Conservation (phyloP, 2,888 invertebrate species). For the Pristionchus mayeri region DNA sequence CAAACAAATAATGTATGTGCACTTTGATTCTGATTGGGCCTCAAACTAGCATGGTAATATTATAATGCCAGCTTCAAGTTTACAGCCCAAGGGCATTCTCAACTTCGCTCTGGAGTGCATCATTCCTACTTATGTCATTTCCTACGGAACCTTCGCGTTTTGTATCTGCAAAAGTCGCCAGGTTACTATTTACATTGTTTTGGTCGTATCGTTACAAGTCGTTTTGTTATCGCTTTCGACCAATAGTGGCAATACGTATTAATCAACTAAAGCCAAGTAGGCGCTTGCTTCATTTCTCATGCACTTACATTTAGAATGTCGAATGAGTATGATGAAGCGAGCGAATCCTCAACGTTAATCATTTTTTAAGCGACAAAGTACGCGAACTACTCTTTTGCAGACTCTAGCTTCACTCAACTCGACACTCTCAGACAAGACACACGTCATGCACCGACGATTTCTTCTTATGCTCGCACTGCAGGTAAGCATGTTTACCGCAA, state of each 20-base stretch:
- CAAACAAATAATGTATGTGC: no score
- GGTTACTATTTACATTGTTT: no score
- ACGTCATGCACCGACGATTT: neutral
- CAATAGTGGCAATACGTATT: no score
- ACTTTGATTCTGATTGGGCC: neutral
- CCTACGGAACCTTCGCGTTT: conserved; percentile 16
- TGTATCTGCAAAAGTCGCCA: neutral
- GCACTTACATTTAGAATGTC: no score
- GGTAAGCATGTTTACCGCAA: neutral
- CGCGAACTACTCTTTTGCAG: no score
- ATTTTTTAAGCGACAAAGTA: no score
- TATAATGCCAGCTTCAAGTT: neutral
- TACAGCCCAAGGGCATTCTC: neutral
- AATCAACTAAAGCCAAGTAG: no score
- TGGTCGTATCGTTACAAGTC: no score
- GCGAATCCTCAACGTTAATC: neutral
- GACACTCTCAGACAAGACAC: neutral
- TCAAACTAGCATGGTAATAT: neutral
- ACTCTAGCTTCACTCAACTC: neutral
- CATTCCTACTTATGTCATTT: neutral
- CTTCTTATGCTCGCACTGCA: neutral
- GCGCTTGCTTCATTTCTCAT: no score
- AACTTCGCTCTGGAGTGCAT: conserved; percentile 18
- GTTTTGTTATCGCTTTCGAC: no score
- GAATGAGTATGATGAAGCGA: neutral